Evolutionary conservation across 92 coral and sea anemone genomes (phyloP), one percentile per base, ranked within the genome.

Genomic region (Metridium senile): DNA sequence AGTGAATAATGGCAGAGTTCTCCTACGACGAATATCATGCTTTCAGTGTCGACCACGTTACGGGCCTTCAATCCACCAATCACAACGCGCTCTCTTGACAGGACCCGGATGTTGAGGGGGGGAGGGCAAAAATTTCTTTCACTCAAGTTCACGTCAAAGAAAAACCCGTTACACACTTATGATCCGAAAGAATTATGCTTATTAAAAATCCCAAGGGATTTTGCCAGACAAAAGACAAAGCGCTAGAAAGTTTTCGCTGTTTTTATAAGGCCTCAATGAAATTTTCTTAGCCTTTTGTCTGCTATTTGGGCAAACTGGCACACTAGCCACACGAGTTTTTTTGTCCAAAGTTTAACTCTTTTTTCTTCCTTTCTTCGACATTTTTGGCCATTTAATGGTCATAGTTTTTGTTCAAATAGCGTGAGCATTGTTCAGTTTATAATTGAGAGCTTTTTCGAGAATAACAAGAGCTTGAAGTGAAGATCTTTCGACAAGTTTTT

Each of bases 41-140:
- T 96, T 96, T 96, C 98, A 93, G 90, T 90, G 91, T 84, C 97
- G 93, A 96, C 99, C 99, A 96, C 99, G 99, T 96, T 96, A 96
- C 94, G 97, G 91, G 89, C 97, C 90, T 82, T 90, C 83, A 85
- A 85, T 75, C 93, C 85, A 85, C 99, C 99, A 96, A 96, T 96
- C 99, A 96, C 93, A 82, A 70, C 76, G 51, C 96, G 74, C 88
- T 88, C 74, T 89, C 81, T 62, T 25, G 61, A 82, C 71, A 85
- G 88, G 85, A 84, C 99, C 99, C 99, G 99, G 99, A 96, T 96
- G 98, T 58, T 3, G 74, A 62, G 52, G 85, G 89, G 88, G 88
- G 82, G 85, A 63, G 77, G 85, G 84, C 80, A 76, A 81, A 33
- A 78, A 71, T 78, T 83, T 56, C 82, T 77, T 72, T 74, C 85